These are phyloP conservation scores for Panthera leo DNA, from an alignment of 2,113 vertebrate genomes.

Conservation along the genomic window DNA sequence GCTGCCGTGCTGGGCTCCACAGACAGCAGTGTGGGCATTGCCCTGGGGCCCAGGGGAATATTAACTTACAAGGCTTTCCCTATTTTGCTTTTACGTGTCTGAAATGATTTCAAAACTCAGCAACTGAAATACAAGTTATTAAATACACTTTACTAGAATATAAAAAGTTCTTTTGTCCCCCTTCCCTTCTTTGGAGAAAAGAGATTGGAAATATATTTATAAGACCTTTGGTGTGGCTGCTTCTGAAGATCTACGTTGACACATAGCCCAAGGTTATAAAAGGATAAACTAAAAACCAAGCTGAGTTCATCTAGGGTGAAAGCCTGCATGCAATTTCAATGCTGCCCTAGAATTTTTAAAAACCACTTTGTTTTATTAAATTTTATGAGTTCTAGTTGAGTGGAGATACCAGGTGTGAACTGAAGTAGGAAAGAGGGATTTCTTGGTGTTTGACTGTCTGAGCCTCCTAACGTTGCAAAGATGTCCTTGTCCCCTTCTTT, in stretches of 20 bases:
- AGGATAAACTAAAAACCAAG: neutral
- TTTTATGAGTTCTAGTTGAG: neutral
- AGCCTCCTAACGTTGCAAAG: neutral
- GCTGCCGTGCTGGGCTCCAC: neutral
- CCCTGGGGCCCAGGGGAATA: constrained; percentile 62
- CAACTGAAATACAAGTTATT: constrained; percentile 62
- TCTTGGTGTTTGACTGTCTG: neutral
- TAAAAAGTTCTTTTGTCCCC: neutral
- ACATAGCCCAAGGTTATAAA: neutral
- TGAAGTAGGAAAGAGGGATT: neutral
- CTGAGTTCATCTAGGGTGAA: neutral
- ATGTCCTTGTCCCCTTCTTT: neutral
- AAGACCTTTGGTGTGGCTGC: neutral
- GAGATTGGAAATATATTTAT: neutral
- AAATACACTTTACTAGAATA: constrained; percentile 52
- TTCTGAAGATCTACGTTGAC: neutral
- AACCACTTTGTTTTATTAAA: neutral
- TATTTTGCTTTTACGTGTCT: constrained; percentile 75
- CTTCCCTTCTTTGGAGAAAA: neutral
- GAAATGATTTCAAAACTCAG: constrained; percentile 73
- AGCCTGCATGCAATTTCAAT: neutral
- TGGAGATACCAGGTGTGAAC: neutral
- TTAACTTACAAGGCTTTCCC: constrained; percentile 71
- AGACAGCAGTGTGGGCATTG: constrained; percentile 52
- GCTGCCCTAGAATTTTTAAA: neutral